Evolutionary conservation across 2,888 invertebrate genomes (phyloP), one percentile per base, ranked within the genome.

Genomic region (Lasioglossum vierecki): DNA sequence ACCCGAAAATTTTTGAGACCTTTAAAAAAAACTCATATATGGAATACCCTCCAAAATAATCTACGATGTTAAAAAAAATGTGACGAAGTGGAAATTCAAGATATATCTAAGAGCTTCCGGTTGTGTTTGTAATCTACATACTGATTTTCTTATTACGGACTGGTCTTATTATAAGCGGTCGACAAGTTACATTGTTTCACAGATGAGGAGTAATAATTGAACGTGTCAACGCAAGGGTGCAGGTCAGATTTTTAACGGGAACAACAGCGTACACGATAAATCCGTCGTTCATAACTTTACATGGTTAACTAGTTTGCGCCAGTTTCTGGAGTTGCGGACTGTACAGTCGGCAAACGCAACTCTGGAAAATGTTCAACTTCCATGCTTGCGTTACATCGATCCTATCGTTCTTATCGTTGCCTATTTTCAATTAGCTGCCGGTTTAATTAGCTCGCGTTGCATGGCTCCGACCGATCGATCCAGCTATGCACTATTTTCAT

Each of bases 221-320:
- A 68, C 82, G 60, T 4, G 35, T 44, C 35, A 39, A 44, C 63
- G 49, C 15, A 30, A 39, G 30, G 44, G 11, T 49, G 9, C 22
- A 8, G 49, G 44, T 70, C 30, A 68, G 26, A 81, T 80, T 86
- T 85, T 85, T 84, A 75, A 70, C 60, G 18, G 66, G 66, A 74
- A 8, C 53, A 72, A 79, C 71, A 30, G 60, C 35, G 30, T 53
- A 22, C 53, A 68, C 78, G 71, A 81, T 86, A 85, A 85, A 81
- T 85, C 46, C 60, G 4, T 35, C 46, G 77, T 53, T 81, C 60
- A 68, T 78, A 83, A 85, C 77, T 85, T 84, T 73, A 11, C 74
- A 63, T 44, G 57, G 73, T 60, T 81, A 85, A 85, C 81, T 73
- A 86, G 85, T 82, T 86, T 74, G 82, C 73, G 72, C 86, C 72